Evolutionary conservation across 2,888 invertebrate genomes (phyloP).

Genomic region (Apamea epomidion): DNA sequence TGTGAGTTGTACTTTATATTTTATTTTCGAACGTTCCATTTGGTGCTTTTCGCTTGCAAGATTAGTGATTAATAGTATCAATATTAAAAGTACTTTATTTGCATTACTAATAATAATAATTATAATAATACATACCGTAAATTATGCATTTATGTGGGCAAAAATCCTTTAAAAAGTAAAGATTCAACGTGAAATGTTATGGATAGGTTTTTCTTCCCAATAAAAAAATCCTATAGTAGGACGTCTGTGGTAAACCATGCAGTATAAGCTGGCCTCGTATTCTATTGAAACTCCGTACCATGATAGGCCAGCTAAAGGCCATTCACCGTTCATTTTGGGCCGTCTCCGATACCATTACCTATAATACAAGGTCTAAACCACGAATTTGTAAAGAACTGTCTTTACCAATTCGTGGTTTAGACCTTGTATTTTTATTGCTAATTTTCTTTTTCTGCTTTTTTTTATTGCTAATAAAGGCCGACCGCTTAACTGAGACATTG

Average conservation of each 20-base stretch:
- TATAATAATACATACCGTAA: no score
- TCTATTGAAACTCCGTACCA: neutral
- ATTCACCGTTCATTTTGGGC: neutral
- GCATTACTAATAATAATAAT: neutral
- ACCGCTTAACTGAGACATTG: no score
- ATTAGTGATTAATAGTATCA: neutral
- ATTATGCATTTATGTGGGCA: neutral
- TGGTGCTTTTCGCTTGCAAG: neutral
- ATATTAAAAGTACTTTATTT: neutral
- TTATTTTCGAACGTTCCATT: constrained; percentile 37
- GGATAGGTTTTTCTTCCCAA: neutral
- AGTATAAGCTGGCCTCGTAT: neutral
- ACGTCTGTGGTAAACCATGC: neutral
- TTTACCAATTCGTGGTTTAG: no score
- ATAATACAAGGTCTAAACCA: neutral
- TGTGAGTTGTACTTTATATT: constrained; percentile 45
- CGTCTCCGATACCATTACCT: neutral
- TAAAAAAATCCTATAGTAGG: neutral
- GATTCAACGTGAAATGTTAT: neutral
- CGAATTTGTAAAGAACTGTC: no score
- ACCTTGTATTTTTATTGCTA: no score
- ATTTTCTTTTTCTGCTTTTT: no score
- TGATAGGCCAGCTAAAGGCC: neutral
- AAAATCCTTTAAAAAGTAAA: neutral
- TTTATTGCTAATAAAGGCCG: neutral